Evolutionary conservation across 2,888 invertebrate genomes (phyloP).

Genomic region (Chesias legatella): DNA sequence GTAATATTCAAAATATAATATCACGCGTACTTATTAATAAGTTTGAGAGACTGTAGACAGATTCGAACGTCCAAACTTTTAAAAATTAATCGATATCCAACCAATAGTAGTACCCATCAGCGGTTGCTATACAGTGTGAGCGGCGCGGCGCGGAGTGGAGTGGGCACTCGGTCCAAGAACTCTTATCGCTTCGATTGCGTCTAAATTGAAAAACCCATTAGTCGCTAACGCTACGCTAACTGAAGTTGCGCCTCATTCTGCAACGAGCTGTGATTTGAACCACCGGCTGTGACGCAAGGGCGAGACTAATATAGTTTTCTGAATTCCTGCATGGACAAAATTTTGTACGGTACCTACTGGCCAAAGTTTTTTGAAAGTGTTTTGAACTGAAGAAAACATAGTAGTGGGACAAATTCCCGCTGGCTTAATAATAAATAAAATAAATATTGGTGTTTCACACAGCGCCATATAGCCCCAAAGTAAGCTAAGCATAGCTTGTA

Average conservation of each 20-base stretch:
- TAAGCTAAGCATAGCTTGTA: too few species aligned
- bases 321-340: too few species aligned
- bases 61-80: not conserved
- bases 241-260: conserved; percentile 9
- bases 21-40: too few species aligned
- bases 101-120: conserved; percentile 3
- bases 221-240: conserved; percentile 1
- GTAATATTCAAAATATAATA: too few species aligned
- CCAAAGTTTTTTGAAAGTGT: too few species aligned
- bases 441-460: too few species aligned
- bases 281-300: not conserved
- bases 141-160: conserved; percentile 8
- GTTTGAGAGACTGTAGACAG: too few species aligned
- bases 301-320: not conserved
- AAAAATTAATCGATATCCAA: conserved; percentile 5
- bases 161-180: conserved; percentile 7
- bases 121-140: conserved; percentile 4
- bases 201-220: conserved; percentile 14
- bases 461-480: too few species aligned
- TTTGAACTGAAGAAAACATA: too few species aligned
- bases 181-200: conserved; percentile 2
- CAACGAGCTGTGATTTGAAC: not conserved
- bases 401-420: too few species aligned
- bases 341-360: too few species aligned
- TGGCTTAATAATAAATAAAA: too few species aligned